Conservation (phyloP, 2,113 vertebrate species). For the Arothron firmamentum region DNA sequence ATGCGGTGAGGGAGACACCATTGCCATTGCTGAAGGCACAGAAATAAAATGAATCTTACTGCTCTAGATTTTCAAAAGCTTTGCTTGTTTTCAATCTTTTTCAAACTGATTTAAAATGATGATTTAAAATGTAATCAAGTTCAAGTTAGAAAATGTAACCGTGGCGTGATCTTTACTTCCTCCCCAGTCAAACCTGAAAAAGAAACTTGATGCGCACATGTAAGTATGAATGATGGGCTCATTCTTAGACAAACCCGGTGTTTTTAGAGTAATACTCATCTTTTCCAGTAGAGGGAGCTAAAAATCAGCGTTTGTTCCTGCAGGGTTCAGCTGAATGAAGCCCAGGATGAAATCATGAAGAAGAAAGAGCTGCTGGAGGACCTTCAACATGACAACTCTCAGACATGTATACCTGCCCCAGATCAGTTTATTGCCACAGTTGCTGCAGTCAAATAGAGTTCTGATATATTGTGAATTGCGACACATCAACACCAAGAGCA, state of each 20-base stretch:
- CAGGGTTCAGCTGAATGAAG: conserved; percentile 93
- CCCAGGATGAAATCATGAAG: conserved; percentile 95
- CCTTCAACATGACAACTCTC: conserved; percentile 87
- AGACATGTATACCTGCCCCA: conserved; percentile 61
- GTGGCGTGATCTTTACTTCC: conserved; percentile 30
- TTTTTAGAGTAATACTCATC: neutral
- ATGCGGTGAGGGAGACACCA: conserved; percentile 80
- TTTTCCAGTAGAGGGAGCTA: conserved; percentile 7
- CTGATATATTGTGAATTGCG: neutral
- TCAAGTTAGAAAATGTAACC: neutral
- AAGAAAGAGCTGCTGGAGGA: conserved; percentile 94
- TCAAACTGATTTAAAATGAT: neutral
- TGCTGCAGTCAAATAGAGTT: neutral
- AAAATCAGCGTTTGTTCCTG: conserved; percentile 1
- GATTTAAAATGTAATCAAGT: neutral
- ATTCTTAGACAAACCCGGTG: neutral
- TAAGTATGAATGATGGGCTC: conserved; percentile 73
- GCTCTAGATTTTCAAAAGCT: too few species aligned
- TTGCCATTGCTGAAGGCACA: neutral
- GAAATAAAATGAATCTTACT: too few species aligned
- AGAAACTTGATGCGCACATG: conserved; percentile 94
- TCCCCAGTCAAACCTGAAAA: conserved; percentile 91
- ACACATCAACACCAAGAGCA: neutral
- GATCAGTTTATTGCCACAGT: neutral
- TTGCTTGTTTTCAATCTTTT: neutral